These are phyloP conservation scores for Scotopteryx bipunctaria DNA, from an alignment of 2,888 invertebrate genomes.

Conservation along the genomic window DNA sequence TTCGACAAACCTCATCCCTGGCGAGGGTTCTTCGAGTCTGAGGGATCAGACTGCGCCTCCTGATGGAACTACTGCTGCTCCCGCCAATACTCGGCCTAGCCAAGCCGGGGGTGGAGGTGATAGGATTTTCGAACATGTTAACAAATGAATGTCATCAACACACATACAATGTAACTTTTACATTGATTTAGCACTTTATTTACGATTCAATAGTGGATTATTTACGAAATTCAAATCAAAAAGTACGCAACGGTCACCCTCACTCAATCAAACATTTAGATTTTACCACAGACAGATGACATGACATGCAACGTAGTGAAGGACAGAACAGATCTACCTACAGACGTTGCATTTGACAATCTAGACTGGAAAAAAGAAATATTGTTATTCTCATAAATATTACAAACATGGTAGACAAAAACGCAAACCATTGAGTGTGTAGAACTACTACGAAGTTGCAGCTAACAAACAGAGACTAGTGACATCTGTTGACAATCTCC, in stretches of 20 bases:
- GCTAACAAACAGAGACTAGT: neutral
- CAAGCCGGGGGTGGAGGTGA: conserved; percentile 60
- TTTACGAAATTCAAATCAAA: conserved; percentile 11
- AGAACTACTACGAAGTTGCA: conserved; percentile 22
- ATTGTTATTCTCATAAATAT: neutral
- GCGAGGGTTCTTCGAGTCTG: conserved; percentile 48
- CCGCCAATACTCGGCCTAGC: conserved; percentile 68
- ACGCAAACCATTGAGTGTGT: conserved; percentile 6
- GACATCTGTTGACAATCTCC: conserved; percentile 1
- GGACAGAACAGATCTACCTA: too few species aligned
- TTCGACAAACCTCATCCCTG: conserved; percentile 60
- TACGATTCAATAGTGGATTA: neutral
- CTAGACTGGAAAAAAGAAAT: neutral
- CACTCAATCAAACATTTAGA: neutral
- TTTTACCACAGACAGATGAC: neutral
- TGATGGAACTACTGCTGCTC: conserved; percentile 60
- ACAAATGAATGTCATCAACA: conserved; percentile 33
- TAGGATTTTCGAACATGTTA: conserved; percentile 64
- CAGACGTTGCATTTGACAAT: too few species aligned
- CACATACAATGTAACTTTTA: neutral
- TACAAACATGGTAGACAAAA: neutral
- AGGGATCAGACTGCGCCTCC: conserved; percentile 66
- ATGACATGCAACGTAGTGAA: too few species aligned
- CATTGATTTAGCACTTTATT: neutral
- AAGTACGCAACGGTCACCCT: conserved; percentile 3